Evolutionary conservation across 2,888 invertebrate species (phyloP), one percentile per base, ranked within the genome.

Genomic region (Homarus gammarus): DNA sequence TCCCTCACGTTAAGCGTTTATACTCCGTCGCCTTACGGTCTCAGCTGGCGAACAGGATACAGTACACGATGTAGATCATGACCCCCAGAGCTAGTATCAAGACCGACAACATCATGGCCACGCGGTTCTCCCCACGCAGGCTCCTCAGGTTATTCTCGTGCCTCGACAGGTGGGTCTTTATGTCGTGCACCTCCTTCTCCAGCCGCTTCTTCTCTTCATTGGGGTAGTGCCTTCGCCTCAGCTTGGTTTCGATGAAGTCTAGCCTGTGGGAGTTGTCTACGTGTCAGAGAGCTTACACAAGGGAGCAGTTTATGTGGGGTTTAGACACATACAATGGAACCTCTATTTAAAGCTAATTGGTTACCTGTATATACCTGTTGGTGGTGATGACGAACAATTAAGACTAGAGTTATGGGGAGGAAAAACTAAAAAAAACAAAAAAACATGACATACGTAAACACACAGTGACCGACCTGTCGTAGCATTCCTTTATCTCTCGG

Each of bases 401-500:
- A 44, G 44, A 12, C 12, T n/a, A n/a, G n/a, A n/a, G n/a, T n/a
- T n/a, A n/a, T n/a, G n/a, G n/a, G n/a, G n/a, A n/a, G n/a, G n/a
- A n/a, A n/a, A n/a, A 49, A 49, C 15, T 49, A 49, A 15, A 49
- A 56, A 56, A 56, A 56, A 12, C 18, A 56, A 56, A 56, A n/a
- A 64, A 64, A 27, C 27, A n/a, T 22, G 18, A 22, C 27, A 64
- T 72, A n/a, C n/a, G n/a, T n/a, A n/a, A n/a, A n/a, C n/a, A n/a
- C n/a, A n/a, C n/a, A n/a, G n/a, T n/a, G n/a, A n/a, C 75, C 12
- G n/a, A 89, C 89, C 89, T 89, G 36, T 89, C 83, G 36, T 85
- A 89, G 40, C 89, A 89, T 49, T 89, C 89, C 33, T 85, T 78
- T 18, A 89, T 61, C 75, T 89, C 89, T 38, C 84, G 27, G 22